Percentiles rank a stretch among this genome's conserved stretches.
phyloP scores from a whole-genome alignment of 2,888 invertebrate genomes.

The Laothoe populi region DNA sequence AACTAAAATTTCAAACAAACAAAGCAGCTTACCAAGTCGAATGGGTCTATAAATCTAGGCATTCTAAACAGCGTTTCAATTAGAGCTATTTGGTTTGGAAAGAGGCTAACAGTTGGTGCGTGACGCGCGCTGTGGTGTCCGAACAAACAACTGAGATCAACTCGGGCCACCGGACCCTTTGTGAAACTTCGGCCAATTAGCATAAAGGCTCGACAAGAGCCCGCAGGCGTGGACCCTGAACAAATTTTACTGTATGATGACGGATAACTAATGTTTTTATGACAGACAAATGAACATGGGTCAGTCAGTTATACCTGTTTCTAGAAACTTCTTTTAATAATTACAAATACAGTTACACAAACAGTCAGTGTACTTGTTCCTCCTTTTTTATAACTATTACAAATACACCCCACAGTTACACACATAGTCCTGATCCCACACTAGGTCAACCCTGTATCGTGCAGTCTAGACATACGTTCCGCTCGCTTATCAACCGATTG shows the following conservation, averaged over 20 bases:
- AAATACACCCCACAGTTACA: too few species aligned
- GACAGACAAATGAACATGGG: not conserved
- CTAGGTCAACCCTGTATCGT: too few species aligned
- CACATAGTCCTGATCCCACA: too few species aligned
- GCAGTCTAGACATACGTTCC: too few species aligned
- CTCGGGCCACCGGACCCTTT: conserved; percentile 41
- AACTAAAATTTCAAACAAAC: too few species aligned
- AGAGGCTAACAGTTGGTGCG: conserved; percentile 27
- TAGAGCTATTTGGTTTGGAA: conserved; percentile 27
- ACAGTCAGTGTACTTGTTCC: not conserved
- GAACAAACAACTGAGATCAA: conserved; percentile 48
- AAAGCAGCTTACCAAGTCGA: not conserved
- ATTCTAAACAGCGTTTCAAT: conserved; percentile 27
- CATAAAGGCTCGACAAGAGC: conserved; percentile 47
- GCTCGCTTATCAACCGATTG: too few species aligned
- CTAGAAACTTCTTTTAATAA: too few species aligned
- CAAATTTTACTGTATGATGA: conserved; percentile 24
- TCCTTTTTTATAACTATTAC: too few species aligned
- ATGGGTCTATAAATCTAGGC: not conserved
- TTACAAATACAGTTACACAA: too few species aligned
- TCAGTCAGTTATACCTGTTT: not conserved
- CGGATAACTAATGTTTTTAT: conserved; percentile 23
- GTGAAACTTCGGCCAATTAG: conserved; percentile 50
- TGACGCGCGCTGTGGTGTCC: conserved; percentile 26
- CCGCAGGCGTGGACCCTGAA: conserved; percentile 27